Evolutionary conservation across 2,113 vertebrate species (phyloP).

Genomic region (Bostrychus sinensis): DNA sequence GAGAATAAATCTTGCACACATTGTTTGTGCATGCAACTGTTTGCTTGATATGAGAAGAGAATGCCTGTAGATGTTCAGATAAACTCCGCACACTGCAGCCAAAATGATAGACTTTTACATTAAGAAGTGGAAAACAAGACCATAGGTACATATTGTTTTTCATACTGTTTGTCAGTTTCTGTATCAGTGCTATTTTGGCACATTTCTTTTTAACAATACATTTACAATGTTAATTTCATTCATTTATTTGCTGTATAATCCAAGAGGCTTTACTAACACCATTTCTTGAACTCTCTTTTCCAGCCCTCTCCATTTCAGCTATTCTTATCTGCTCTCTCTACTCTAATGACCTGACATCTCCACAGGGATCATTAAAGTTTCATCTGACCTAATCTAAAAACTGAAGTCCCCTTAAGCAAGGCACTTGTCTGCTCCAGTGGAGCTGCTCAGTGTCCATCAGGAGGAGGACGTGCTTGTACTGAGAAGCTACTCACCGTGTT

Average conservation of each 20-base stretch:
- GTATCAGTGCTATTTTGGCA: no score
- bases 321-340: conserved; percentile 54
- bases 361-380: conserved; percentile 68
- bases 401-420: conserved; percentile 61
- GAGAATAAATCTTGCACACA: conserved; percentile 46
- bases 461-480: conserved; percentile 14
- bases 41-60: conserved; percentile 44
- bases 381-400: conserved; percentile 70
- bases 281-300: conserved; percentile 15
- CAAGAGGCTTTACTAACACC: background rate
- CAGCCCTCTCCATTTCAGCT: conserved; percentile 36
- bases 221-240: background rate
- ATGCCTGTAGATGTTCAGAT: conserved; percentile 36
- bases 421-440: conserved; percentile 57
- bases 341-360: conserved; percentile 67
- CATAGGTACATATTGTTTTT: no score
- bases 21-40: conserved; percentile 44
- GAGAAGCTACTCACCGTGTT: conserved; percentile 30
- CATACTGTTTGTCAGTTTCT: no score
- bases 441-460: conserved; percentile 53
- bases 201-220: no score
- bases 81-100: conserved; percentile 17
- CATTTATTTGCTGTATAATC: conserved; percentile 10
- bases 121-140: conserved; percentile 1
- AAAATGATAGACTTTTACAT: conserved; percentile 36